Conservation (phyloP, 2,888 invertebrate genomes). For the Onchidella celtica region DNA sequence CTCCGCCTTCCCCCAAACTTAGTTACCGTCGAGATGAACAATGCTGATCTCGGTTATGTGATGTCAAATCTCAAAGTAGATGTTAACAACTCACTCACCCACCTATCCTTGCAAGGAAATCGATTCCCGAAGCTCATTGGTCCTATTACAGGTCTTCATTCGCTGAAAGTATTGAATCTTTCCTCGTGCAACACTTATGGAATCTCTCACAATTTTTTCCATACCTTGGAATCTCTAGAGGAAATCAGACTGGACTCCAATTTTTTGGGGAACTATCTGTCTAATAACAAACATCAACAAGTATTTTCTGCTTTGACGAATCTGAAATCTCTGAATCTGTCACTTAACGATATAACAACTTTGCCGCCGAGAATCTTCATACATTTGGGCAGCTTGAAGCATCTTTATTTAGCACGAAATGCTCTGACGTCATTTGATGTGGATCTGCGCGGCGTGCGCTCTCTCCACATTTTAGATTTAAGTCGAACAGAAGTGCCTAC, state of each 20-base stretch:
- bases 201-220: slow-evolving; percentile 34
- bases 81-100: slow-evolving; percentile 27
- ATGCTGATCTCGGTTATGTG: slow-evolving; percentile 22
- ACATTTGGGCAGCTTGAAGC: background rate
- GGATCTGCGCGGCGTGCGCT: slow-evolving; percentile 10
- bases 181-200: slow-evolving; percentile 10
- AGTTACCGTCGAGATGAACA: background rate
- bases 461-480: slow-evolving; percentile 18
- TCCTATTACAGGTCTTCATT: slow-evolving; percentile 34
- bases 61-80: slow-evolving; percentile 26
- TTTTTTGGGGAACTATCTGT: background rate
- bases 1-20: slow-evolving; percentile 42
- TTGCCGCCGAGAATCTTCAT: background rate
- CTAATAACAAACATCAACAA: no score
- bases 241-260: slow-evolving; percentile 27
- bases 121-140: slow-evolving; percentile 28
- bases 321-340: slow-evolving; percentile 1
- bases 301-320: background rate
- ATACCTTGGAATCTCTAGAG: background rate
- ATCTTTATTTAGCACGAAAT: background rate
- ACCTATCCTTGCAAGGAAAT: slow-evolving; percentile 34
- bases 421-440: background rate
- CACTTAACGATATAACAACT: background rate
- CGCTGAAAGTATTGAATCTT: slow-evolving; percentile 24
- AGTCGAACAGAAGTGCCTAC: background rate